These are phyloP conservation scores for Piliocolobus tephrosceles DNA, from an alignment of 2,113 vertebrate genomes.

Conservation along the genomic window DNA sequence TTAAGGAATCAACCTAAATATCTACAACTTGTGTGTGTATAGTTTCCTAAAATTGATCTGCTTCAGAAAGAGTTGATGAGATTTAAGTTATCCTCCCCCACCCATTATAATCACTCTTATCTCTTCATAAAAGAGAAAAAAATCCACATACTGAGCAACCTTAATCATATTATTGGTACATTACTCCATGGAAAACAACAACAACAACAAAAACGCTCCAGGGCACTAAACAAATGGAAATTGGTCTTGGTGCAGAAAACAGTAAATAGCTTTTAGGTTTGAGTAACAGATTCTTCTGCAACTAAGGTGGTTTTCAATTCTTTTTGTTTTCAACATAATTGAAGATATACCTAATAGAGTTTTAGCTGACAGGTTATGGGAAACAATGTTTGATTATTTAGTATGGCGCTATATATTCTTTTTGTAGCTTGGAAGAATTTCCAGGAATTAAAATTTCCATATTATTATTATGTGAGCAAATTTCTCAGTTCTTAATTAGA, in stretches of 20 bases:
- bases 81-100: not conserved
- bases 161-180: not conserved
- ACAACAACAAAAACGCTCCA: not conserved
- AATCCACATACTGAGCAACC: not conserved
- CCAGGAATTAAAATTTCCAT: not conserved
- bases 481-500: constrained; percentile 20
- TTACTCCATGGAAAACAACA: not conserved
- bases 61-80: not conserved
- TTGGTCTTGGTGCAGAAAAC: not conserved
- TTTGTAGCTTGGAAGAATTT: constrained; percentile 10
- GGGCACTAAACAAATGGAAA: not conserved
- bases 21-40: not conserved
- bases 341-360: not conserved
- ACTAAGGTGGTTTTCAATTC: not conserved
- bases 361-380: not conserved
- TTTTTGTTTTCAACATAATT: not conserved
- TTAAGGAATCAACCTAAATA: not conserved
- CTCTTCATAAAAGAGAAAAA: not conserved
- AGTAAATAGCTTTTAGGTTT: not conserved
- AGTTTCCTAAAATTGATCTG: not conserved
- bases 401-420: not conserved
- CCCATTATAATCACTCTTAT: not conserved
- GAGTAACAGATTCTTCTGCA: not conserved
- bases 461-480: not conserved
- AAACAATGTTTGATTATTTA: not conserved